phyloP scores from a whole-genome alignment of 1,140 invertebrate genomes.

The Meloidogyne exigua region DNA sequence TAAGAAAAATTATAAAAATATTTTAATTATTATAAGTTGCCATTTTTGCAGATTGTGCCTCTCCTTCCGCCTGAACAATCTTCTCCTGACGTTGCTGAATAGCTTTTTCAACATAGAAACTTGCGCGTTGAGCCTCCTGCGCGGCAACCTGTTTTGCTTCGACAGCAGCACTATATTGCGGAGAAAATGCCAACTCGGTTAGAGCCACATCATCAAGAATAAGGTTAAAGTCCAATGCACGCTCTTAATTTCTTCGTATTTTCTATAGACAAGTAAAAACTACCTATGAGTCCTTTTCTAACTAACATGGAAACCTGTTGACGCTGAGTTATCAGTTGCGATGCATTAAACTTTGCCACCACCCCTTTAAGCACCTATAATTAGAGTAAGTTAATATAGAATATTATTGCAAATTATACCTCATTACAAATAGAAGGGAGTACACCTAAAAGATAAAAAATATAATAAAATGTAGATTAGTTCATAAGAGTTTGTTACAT shows the following conservation, averaged over 20 bases:
- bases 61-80: constrained; percentile 98
- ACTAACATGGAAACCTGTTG: constrained; percentile 87
- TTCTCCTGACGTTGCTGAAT: constrained; percentile 98
- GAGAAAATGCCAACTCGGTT: constrained; percentile 95
- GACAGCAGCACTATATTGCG: constrained; percentile 98
- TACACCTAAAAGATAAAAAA: constrained; percentile 54
- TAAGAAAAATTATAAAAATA: constrained; percentile 65
- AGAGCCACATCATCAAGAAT: constrained; percentile 99
- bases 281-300: constrained; percentile 78
- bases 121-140: constrained; percentile 96
- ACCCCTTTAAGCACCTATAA: constrained; percentile 89
- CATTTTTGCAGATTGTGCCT: constrained; percentile 85
- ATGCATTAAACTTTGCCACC: constrained; percentile 99
- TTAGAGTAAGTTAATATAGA: constrained; percentile 40
- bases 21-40: constrained; percentile 39
- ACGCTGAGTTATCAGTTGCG: constrained; percentile 95
- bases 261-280: too few relatives aligned
- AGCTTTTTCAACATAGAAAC: constrained; percentile 94
- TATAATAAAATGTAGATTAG: too few relatives aligned
- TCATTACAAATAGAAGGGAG: constrained; percentile 98
- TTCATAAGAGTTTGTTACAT: too few relatives aligned
- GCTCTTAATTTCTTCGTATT: constrained; percentile 68
- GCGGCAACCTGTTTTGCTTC: constrained; percentile 94
- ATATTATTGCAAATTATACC: constrained; percentile 67
- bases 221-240: constrained; percentile 97